These are phyloP conservation scores for Troides helena DNA, from an alignment of 2,888 invertebrate species.

Conservation along the genomic window DNA sequence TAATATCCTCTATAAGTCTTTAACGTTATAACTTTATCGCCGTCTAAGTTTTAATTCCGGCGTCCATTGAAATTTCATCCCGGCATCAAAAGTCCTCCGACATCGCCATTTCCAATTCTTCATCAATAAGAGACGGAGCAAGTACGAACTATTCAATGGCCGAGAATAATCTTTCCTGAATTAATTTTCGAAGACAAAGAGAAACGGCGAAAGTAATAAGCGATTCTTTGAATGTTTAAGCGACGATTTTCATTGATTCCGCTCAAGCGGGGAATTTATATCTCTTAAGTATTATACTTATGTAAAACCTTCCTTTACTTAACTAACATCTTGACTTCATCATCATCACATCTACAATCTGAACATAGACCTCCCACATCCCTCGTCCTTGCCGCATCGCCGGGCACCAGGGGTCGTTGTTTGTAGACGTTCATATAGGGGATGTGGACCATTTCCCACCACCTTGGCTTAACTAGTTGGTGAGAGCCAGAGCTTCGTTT, in stretches of 20 bases:
- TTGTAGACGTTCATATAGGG: too few species aligned
- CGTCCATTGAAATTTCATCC: slow-evolving; percentile 5
- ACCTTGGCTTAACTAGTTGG: too few species aligned
- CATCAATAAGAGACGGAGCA: slow-evolving; percentile 5
- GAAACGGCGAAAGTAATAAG: slow-evolving; percentile 10
- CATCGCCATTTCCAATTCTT: slow-evolving; percentile 10
- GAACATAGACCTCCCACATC: too few species aligned
- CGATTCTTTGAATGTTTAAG: slow-evolving; percentile 7
- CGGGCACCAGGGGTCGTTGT: too few species aligned
- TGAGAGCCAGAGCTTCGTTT: too few species aligned
- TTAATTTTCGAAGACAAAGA: slow-evolving; percentile 6
- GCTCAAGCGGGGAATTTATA: not conserved
- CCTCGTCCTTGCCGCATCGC: too few species aligned
- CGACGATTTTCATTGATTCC: not conserved
- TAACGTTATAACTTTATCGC: not conserved
- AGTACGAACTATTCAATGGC: slow-evolving; percentile 14
- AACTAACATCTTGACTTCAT: too few species aligned
- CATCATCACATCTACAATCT: too few species aligned
- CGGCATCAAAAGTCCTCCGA: slow-evolving; percentile 6
- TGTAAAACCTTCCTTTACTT: too few species aligned
- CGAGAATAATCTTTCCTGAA: slow-evolving; percentile 14
- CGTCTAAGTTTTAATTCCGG: slow-evolving; percentile 5
- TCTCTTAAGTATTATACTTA: too few species aligned
- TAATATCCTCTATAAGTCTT: too few species aligned
- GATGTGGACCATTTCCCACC: too few species aligned